Conservation (phyloP, 2,888 invertebrate genomes). For the Acanthosoma haemorrhoidale region DNA sequence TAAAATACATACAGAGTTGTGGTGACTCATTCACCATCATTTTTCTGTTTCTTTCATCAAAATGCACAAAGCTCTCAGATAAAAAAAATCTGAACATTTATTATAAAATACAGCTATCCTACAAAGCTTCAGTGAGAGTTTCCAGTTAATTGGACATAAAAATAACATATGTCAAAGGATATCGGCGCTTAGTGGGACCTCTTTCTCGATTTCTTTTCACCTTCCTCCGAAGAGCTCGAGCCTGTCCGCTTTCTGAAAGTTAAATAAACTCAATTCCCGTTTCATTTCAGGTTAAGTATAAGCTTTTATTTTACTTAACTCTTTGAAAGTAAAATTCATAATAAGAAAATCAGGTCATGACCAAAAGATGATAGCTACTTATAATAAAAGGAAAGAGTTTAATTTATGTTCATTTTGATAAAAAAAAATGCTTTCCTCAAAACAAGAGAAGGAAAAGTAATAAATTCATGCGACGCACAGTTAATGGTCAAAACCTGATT, state of each 20-base stretch:
- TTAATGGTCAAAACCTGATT: slow-evolving; percentile 3
- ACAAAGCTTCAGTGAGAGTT: background rate
- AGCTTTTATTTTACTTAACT: background rate
- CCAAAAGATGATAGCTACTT: too few species aligned
- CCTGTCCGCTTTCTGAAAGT: slow-evolving; percentile 25
- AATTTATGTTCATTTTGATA: background rate
- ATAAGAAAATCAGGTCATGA: background rate
- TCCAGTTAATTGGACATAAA: background rate
- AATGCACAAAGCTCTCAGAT: background rate
- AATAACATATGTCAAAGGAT: background rate
- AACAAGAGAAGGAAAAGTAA: too few species aligned
- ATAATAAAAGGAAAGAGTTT: too few species aligned
- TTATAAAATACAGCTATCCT: slow-evolving; percentile 1
- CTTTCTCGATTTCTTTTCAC: slow-evolving; percentile 19
- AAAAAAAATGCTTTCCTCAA: background rate
- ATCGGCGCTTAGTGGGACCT: slow-evolving; percentile 13
- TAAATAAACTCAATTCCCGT: slow-evolving; percentile 24
- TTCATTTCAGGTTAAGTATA: background rate
- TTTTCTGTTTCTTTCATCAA: background rate
- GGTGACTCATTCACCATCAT: background rate
- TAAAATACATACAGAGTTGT: slow-evolving; percentile 6
- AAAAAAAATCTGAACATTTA: slow-evolving; percentile 1
- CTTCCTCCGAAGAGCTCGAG: slow-evolving; percentile 14
- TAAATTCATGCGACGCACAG: too few species aligned
- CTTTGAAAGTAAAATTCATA: background rate